Base-by-base conservation (phyloP, 2,113 vertebrate genomes). In the Saccopteryx bilineata region DNA sequence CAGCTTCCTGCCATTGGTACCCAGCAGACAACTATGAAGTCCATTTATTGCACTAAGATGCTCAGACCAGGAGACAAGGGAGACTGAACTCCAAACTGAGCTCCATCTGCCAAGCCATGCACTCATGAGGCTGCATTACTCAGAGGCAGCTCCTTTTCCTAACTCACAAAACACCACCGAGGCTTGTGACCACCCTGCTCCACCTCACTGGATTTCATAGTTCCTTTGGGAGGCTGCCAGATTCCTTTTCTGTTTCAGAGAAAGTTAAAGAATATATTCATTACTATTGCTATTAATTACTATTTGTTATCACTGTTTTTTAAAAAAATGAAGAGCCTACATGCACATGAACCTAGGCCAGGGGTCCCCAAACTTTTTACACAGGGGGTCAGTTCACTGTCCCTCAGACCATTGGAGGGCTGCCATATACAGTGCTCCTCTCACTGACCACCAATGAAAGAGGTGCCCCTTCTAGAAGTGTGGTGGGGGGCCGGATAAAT, bases 181-280 rank as follows among this genome's bases (percentile, higher is more conserved):
- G 18, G 26, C 10, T 52, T 50, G 50, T 7, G 18, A 23, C 26
- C 3, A 33, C 48, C 68, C 11, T 54, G 7, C 21, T n/a, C n/a
- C 17, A 33, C n/a, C 19, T 48, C 31, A 17, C 46, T 65, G 61
- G n/a, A 14, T 74, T 80, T 76, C 28, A 81, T 3, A 74, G 31
- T 66, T 72, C 33, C 11, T 83, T 50, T 75, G 61, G 60, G 15
- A 92, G 46, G 28, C 63, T 93, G n/a, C 26, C 72, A 66, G 65
- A 60, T 31, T 60, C 81, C 60, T 66, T 87, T 74, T 21, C n/a
- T 58, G 46, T 71, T 96, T 88, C 66, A 72, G 12, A 90, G 72
- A 91, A 94, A 46, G 68, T 33, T 31, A 72, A 72, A 71, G 21
- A 81, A 81, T 13, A 68, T 68, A 74, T 31, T 78, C 31, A 15